Evolutionary conservation across 2,797 vertebrate species (phyloP), one percentile per base, ranked within the genome.

Genomic region (Salmo trutta): DNA sequence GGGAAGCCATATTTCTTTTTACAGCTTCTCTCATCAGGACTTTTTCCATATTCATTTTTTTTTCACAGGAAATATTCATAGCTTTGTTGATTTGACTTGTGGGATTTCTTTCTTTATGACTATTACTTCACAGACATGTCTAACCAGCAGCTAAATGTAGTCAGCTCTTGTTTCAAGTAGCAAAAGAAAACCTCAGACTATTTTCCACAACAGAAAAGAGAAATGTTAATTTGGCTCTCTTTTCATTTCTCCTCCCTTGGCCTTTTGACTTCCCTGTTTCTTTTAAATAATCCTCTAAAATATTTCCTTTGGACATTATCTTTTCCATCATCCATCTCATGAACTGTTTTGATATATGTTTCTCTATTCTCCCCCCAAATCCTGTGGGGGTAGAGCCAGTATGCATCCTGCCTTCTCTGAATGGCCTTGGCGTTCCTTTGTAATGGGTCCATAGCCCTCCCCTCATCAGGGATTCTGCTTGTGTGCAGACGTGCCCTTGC

Each of bases 381-480:
- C 62, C 54, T 73, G 41, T 0, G 16, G 81, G 77, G 51, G 54
- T 52, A 29, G 62, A 79, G 52, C 7, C 52, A 41, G 52, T 33
- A 21, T 27, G n/a, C 83, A 78, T 72, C 77, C 80, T 76, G 77
- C 81, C 73, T 74, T 81, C 82, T 77, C 1, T 1, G 73, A 66
- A 75, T 77, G 79, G 82, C 81, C 80, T 85, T 76, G 54, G 77
- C 78, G 56, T 82, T 81, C 75, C 81, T 90, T 88, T 79, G 79
- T 86, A 78, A 77, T 69, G 74, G 75, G 65, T 86, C 67, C 73
- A 75, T 66, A 66, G 70, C 56, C 77, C 72, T 76, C 73, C 78
- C 77, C 80, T 90, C 85, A 91, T 92, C 84, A 79, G 77, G 83
- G 72, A 94, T 92, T 93, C 91, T 68, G 79, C 41, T 71, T 75